Percentiles rank a stretch among this genome's conserved stretches.
These are phyloP conservation scores for Ciconia nigra DNA, from an alignment of 2,797 vertebrate genomes.

Conservation along the genomic window DNA sequence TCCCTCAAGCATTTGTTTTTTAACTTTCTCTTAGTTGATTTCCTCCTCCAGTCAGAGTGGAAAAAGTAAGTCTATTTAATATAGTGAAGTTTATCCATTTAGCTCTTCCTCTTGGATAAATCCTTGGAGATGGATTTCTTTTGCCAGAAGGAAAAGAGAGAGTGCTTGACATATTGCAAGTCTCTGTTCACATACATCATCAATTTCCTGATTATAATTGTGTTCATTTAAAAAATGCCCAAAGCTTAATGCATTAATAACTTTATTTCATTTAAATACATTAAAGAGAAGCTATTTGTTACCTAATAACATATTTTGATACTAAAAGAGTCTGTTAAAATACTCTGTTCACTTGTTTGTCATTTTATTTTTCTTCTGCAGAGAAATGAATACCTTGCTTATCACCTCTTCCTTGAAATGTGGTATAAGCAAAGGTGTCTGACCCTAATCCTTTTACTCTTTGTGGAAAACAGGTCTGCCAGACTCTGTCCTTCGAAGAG, in stretches of 20 bases:
- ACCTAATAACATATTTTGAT: not conserved
- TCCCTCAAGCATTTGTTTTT: not conserved
- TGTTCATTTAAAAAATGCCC: conserved; percentile 12
- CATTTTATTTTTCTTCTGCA: not conserved
- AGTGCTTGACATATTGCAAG: not conserved
- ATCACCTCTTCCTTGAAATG: not conserved
- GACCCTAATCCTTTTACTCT: not conserved
- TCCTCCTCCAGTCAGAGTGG: not conserved
- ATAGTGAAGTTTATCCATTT: conserved; percentile 6
- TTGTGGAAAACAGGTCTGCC: not conserved
- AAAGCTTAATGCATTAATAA: conserved; percentile 27
- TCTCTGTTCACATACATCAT: conserved; percentile 2
- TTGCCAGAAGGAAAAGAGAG: conserved; percentile 4
- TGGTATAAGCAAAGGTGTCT: not conserved
- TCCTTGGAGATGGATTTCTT: conserved; percentile 37
- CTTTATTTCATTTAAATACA: conserved; percentile 42
- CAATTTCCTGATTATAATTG: conserved; percentile 43
- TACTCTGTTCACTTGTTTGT: not conserved
- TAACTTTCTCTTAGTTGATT: not conserved
- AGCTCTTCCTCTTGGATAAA: conserved; percentile 37
- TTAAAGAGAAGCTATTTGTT: conserved; percentile 11
- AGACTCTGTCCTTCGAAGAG: not conserved
- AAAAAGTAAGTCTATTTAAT: conserved; percentile 35
- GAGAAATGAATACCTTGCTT: not conserved
- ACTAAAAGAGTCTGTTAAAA: not conserved